These are phyloP conservation scores for Melanotaenia pygmaea DNA, from an alignment of 2,797 vertebrate genomes.

Conservation along the genomic window DNA sequence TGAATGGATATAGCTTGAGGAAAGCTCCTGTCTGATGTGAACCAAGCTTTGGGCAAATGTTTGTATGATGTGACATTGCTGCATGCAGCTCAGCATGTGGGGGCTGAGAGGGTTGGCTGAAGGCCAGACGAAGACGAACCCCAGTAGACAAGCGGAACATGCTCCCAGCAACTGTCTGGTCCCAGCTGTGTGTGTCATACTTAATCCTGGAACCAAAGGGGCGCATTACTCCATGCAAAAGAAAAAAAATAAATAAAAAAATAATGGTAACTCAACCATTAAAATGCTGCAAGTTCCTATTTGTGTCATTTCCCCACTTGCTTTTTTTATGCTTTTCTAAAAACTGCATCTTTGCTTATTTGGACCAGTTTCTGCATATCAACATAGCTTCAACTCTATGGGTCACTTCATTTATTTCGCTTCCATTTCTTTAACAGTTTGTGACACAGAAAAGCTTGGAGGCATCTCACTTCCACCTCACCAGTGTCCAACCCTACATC, in stretches of 20 bases:
- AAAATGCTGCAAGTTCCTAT: slow-evolving; percentile 65
- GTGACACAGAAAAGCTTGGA: slow-evolving; percentile 38
- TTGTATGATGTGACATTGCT: slow-evolving; percentile 71
- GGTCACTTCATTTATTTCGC: slow-evolving; percentile 56
- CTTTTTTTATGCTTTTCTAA: slow-evolving; percentile 66
- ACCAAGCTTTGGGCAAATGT: slow-evolving; percentile 59
- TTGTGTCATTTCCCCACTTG: slow-evolving; percentile 48
- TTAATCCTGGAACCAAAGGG: slow-evolving; percentile 74
- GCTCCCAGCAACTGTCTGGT: slow-evolving; percentile 74
- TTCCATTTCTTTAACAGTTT: slow-evolving; percentile 43
- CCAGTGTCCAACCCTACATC: slow-evolving; percentile 37
- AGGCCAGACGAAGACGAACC: slow-evolving; percentile 68
- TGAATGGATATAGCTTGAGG: slow-evolving; percentile 58
- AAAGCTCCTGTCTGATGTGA: slow-evolving; percentile 59
- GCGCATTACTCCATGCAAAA: slow-evolving; percentile 63
- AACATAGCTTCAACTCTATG: slow-evolving; percentile 57
- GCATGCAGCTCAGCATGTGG: slow-evolving; percentile 60
- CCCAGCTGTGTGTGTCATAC: slow-evolving; percentile 75
- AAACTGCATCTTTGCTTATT: slow-evolving; percentile 58
- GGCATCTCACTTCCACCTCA: slow-evolving; percentile 42
- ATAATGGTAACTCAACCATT: slow-evolving; percentile 71
- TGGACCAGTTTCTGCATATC: slow-evolving; percentile 55
- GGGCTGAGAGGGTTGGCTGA: slow-evolving; percentile 60
- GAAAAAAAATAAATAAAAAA: slow-evolving; percentile 53
- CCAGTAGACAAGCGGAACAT: slow-evolving; percentile 76